Percentiles rank a stretch among this genome's conserved stretches.
Conservation (phyloP, 2,113 vertebrate genomes). For the Lycocorax pyrrhopterus region DNA sequence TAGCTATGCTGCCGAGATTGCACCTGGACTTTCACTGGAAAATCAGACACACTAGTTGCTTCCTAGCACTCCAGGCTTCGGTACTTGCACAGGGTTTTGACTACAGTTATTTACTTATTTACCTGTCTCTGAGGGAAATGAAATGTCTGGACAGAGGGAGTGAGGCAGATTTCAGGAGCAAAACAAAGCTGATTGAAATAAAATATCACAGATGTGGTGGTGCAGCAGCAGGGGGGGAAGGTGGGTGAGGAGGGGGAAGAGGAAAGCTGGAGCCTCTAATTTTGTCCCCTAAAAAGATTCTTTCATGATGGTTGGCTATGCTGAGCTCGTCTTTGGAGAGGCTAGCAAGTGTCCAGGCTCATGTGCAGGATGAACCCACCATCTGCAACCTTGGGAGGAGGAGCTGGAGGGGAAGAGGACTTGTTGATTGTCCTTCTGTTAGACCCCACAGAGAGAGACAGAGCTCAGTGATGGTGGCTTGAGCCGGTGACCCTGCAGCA, state of each 20-base stretch:
- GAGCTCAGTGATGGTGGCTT: background rate
- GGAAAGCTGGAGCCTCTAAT: background rate
- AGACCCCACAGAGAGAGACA: background rate
- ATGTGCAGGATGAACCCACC: rapidly evolving
- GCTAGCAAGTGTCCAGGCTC: rapidly evolving
- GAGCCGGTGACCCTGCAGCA: background rate
- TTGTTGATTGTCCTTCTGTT: background rate
- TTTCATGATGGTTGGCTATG: background rate
- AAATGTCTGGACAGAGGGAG: background rate
- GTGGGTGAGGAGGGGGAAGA: background rate
- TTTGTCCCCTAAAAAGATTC: background rate
- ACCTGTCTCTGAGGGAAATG: background rate
- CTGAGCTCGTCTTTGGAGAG: background rate
- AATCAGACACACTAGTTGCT: conserved; percentile 60
- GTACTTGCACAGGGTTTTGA: background rate
- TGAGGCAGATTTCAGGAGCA: conserved; percentile 27
- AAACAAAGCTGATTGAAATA: conserved; percentile 10
- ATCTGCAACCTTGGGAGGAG: background rate
- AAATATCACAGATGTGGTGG: background rate
- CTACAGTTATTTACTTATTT: conserved; percentile 18
- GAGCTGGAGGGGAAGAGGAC: background rate
- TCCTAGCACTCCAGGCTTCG: conserved; percentile 44
- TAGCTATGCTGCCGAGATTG: conserved; percentile 26
- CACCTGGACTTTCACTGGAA: conserved; percentile 68
- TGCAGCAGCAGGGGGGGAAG: background rate